Evolutionary conservation across 2,797 vertebrate genomes (phyloP), one percentile per base, ranked within the genome.

Genomic region (Syncerus caffer): DNA sequence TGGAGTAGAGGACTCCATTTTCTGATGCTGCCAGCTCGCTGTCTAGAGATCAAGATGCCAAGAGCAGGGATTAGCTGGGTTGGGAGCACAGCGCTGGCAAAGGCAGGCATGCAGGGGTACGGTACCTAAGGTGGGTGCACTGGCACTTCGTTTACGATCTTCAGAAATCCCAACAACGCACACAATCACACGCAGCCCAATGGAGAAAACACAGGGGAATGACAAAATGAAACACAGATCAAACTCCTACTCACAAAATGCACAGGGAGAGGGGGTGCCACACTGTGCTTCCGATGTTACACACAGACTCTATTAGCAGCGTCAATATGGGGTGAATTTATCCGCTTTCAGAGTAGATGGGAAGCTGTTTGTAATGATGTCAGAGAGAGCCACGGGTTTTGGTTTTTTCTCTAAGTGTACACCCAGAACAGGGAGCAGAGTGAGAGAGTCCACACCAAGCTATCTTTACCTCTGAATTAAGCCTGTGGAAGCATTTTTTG

Each of bases 131-230:
- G 99, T 99, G 97, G 99, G 99, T 93, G 99, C 99, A 98, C 99
- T 99, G 60, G 99, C 99, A 99, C 99, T 99, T 99, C 99, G 99
- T 98, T 99, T 99, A 99, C 99, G 99, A 98, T 99, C 99, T 99
- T 99, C 99, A 99, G 99, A 99, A 97, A 99, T 99, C 98, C 99
- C 99, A 99, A 99, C 98, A 98, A 98, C 31, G 99, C 98, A 98
- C 98, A 99, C 97, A 98, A 98, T 98, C 99, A 98, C 98, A 99
- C 98, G 99, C 98, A 98, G 99, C 98, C 99, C 98, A 99, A 96
- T 21, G 96, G 98, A 99, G 99, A 98, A 99, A 98, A 98, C 98
- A 97, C 99, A 98, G 98, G 98, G 99, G 98, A 99, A 98, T 97
- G 98, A 99, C 98, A 99, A 99, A 98, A 99, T 98, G 99, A 99